phyloP scores from a whole-genome alignment of 53 echinoderm and acorn worm genomes.

The Apostichopus leukothele region DNA sequence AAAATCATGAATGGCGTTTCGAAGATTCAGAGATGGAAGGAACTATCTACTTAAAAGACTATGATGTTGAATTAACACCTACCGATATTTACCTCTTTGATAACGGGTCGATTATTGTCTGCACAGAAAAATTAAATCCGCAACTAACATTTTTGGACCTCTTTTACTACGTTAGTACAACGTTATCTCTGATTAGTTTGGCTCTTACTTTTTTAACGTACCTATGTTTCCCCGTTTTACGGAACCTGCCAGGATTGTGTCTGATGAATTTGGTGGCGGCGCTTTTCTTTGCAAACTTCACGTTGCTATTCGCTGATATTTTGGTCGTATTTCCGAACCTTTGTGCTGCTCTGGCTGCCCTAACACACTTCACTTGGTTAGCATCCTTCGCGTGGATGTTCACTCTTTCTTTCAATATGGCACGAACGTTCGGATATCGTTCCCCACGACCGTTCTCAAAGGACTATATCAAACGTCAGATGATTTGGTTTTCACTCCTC shows the following conservation, averaged over 20 bases:
- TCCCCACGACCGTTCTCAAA: constrained; percentile 9
- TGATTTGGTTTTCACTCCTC: constrained; percentile 2
- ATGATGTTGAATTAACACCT: not conserved
- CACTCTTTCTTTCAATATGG: constrained; percentile 9
- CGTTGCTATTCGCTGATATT: not conserved
- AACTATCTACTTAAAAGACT: not conserved
- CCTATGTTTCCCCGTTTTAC: constrained; percentile 1
- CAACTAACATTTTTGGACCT: not conserved
- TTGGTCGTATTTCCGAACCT: not conserved
- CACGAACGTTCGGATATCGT: not conserved
- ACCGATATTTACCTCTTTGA: not conserved
- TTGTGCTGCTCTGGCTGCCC: not conserved
- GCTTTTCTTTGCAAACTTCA: not conserved
- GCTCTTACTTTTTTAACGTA: not conserved
- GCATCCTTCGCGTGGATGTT: constrained; percentile 17
- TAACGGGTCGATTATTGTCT: not conserved
- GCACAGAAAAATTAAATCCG: not conserved
- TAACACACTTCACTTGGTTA: constrained; percentile 6
- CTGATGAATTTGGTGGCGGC: constrained; percentile 29
- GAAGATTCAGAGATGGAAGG: too few relatives aligned
- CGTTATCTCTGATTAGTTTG: not conserved
- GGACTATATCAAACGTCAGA: not conserved
- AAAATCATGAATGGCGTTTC: not conserved
- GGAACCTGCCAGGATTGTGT: constrained; percentile 17
- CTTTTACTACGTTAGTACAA: not conserved